These are phyloP conservation scores for Bucorvus abyssinicus DNA, from an alignment of 2,797 vertebrate species.

Conservation along the genomic window DNA sequence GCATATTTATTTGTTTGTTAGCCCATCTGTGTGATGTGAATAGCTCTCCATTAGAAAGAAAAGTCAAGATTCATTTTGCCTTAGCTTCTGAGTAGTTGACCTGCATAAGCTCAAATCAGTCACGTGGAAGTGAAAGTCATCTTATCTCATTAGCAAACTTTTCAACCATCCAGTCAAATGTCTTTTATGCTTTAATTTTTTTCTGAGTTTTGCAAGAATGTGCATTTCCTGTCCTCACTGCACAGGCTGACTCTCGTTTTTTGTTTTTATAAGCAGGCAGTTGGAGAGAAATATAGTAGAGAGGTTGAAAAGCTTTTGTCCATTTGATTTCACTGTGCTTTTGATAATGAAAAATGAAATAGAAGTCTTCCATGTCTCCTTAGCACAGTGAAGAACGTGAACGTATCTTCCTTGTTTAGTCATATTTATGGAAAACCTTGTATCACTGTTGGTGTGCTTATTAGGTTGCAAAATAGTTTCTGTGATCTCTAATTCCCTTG, in stretches of 20 bases:
- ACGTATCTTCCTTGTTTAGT: background rate
- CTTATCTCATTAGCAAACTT: background rate
- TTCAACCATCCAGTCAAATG: background rate
- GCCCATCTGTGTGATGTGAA: background rate
- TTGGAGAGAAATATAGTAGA: background rate
- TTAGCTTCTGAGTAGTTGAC: background rate
- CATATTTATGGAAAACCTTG: background rate
- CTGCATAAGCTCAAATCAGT: background rate
- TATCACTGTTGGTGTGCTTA: background rate
- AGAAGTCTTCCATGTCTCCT: background rate
- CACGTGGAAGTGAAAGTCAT: background rate
- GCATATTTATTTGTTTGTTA: background rate
- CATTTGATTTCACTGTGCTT: background rate
- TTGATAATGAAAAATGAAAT: background rate
- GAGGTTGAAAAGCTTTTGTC: slow-evolving; percentile 1
- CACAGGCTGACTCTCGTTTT: background rate
- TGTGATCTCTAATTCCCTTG: background rate
- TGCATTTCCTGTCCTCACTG: background rate
- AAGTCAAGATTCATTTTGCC: background rate
- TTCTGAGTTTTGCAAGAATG: background rate
- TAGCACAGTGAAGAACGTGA: background rate
- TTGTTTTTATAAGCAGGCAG: background rate
- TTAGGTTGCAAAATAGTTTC: background rate
- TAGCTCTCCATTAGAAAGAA: background rate
- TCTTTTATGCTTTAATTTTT: background rate